Percentiles rank a stretch among this genome's conserved stretches.
These are phyloP conservation scores for Philereme vetulata DNA, from an alignment of 2,888 invertebrate species.

Conservation along the genomic window DNA sequence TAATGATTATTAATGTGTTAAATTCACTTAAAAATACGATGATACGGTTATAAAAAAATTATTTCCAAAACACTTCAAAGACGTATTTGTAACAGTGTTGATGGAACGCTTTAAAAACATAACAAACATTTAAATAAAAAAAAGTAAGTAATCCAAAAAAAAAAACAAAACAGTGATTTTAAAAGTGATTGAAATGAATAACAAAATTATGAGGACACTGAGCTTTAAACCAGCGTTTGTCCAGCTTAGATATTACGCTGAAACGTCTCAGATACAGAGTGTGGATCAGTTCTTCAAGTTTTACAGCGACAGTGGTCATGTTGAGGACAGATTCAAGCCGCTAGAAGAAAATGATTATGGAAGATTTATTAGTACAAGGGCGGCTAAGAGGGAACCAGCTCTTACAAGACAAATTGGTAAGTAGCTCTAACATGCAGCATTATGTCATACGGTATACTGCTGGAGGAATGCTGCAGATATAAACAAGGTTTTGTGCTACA, in stretches of 20 bases:
- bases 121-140: background rate
- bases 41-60: too few relatives aligned
- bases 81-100: too few relatives aligned
- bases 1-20: too few relatives aligned
- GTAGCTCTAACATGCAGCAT: conserved; percentile 41
- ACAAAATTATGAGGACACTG: conserved; percentile 44
- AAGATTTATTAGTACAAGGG: conserved; percentile 63
- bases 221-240: conserved; percentile 45
- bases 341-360: conserved; percentile 63
- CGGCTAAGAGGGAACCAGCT: conserved; percentile 64
- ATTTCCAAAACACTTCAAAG: too few relatives aligned
- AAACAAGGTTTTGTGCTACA: too few relatives aligned
- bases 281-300: conserved; percentile 64
- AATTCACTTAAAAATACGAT: too few relatives aligned
- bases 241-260: conserved; percentile 45
- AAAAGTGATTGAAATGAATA: conserved; percentile 41
- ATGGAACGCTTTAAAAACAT: too few relatives aligned
- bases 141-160: background rate
- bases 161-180: background rate
- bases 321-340: conserved; percentile 52
- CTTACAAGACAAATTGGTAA: conserved; percentile 73
- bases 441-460: too few relatives aligned
- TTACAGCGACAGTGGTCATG: conserved; percentile 52
- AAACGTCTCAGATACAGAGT: conserved; percentile 49
- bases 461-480: too few relatives aligned